Percentiles rank a stretch among this genome's conserved stretches.
These are phyloP conservation scores for Diuraphis noxia DNA, from an alignment of 1,140 invertebrate species.

Conservation along the genomic window DNA sequence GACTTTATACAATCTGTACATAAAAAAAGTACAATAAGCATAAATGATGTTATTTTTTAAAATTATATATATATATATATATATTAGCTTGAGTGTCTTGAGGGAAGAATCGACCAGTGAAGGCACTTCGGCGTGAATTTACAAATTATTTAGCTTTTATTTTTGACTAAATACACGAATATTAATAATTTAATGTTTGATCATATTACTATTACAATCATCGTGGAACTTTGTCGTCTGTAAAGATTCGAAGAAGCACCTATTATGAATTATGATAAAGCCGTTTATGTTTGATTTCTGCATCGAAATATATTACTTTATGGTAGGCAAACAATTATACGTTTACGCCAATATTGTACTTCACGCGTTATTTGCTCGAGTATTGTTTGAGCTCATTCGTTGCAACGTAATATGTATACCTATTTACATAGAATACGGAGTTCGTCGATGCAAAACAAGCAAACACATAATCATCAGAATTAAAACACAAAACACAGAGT, in stretches of 20 bases:
- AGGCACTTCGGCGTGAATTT: too few species aligned
- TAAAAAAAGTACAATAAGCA: too few species aligned
- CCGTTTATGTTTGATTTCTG: not conserved
- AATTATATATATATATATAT: too few species aligned
- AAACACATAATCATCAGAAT: not conserved
- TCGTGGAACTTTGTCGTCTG: not conserved
- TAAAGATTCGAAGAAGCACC: not conserved
- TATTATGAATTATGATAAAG: not conserved
- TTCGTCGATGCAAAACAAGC: not conserved
- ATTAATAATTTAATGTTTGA: not conserved
- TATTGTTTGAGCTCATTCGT: not conserved
- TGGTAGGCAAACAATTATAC: not conserved
- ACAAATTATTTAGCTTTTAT: too few species aligned
- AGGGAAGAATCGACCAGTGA: too few species aligned
- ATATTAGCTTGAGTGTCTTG: too few species aligned
- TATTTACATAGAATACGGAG: not conserved
- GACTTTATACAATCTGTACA: too few species aligned
- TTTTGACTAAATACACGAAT: not conserved
- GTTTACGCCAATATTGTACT: not conserved
- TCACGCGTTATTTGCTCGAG: slow-evolving; percentile 20
- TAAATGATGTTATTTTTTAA: too few species aligned
- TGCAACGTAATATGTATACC: not conserved
- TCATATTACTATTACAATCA: not conserved
- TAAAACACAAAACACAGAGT: not conserved
- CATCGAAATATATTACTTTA: not conserved